Percentiles rank a stretch among this genome's conserved stretches.
Evolutionary conservation across 2,113 vertebrate genomes (phyloP).

Genomic region (Sander vitreus): DNA sequence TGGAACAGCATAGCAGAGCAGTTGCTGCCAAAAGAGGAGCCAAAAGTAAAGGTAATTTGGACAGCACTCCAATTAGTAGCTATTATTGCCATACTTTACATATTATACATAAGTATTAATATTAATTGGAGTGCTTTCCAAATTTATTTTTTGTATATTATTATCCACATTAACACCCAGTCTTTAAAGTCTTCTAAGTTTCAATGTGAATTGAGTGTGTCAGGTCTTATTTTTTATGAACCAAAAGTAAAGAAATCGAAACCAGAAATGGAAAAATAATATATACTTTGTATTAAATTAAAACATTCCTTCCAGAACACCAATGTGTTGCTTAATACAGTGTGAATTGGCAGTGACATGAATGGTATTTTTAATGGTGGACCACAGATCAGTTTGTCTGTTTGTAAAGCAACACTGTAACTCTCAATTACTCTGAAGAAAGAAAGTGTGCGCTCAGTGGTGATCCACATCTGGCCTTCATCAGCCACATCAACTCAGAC

Average conservation of each 20-base stretch:
- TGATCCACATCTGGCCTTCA: constrained; percentile 78
- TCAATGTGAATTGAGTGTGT: too few species aligned
- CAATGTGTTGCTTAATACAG: not conserved
- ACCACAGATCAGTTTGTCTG: constrained; percentile 13
- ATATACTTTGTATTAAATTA: constrained; percentile 4
- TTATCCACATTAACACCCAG: too few species aligned
- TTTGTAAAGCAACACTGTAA: constrained; percentile 50
- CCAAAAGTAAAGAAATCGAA: not conserved
- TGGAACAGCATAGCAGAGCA: not conserved
- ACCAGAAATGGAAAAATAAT: not conserved
- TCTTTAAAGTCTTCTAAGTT: too few species aligned
- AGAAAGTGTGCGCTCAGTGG: constrained; percentile 42
- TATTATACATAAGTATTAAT: too few species aligned
- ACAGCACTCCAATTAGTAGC: too few species aligned
- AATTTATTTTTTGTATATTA: too few species aligned
- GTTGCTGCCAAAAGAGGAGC: not conserved
- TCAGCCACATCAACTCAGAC: constrained; percentile 71
- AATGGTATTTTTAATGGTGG: constrained; percentile 14
- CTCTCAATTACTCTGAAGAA: constrained; percentile 44
- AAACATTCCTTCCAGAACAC: constrained; percentile 10
- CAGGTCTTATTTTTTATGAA: too few species aligned
- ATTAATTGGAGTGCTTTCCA: too few species aligned
- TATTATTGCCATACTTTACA: too few species aligned
- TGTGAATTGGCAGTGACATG: constrained; percentile 13
- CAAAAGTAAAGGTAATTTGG: not conserved